phyloP scores from a whole-genome alignment of 92 coral and sea anemone species.

The Parazoanthus darwini region DNA sequence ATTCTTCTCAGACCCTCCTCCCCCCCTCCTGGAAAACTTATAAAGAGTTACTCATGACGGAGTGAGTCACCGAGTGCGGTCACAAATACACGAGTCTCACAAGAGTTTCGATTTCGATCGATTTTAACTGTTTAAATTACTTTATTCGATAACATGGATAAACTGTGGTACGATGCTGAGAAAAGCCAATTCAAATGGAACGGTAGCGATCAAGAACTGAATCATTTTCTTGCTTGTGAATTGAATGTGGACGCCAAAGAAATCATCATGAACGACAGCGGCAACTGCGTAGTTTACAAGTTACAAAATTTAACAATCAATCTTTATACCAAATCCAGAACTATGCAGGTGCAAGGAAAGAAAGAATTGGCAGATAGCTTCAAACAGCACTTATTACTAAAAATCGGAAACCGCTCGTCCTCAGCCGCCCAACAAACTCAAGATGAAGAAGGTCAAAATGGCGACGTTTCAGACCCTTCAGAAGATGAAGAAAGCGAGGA shows the following conservation, averaged over 20 bases:
- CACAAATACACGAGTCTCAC: no score
- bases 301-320: conserved; percentile 20
- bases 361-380: conserved; percentile 20
- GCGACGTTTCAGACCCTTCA: conserved; percentile 9
- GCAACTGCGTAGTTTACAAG: conserved; percentile 32
- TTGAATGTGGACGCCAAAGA: conserved; percentile 26
- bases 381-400: conserved; percentile 20
- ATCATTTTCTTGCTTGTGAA: conserved; percentile 25
- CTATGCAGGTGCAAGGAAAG: conserved; percentile 40
- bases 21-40: no score
- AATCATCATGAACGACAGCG: conserved; percentile 33
- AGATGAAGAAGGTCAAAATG: conserved; percentile 30
- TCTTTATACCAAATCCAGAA: conserved; percentile 23
- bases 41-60: no score
- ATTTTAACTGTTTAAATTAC: not conserved
- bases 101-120: conserved; percentile 6
- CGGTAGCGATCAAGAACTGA: conserved; percentile 24
- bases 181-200: conserved; percentile 26
- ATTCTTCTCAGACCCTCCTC: no score
- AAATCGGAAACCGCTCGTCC: conserved; percentile 19
- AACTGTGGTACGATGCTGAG: conserved; percentile 5
- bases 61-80: no score
- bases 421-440: conserved; percentile 7
- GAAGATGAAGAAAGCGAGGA: conserved; percentile 8
- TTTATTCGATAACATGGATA: not conserved